Base-by-base conservation (phyloP, 1,140 invertebrate species). In the Pseudoatta argentina region DNA sequence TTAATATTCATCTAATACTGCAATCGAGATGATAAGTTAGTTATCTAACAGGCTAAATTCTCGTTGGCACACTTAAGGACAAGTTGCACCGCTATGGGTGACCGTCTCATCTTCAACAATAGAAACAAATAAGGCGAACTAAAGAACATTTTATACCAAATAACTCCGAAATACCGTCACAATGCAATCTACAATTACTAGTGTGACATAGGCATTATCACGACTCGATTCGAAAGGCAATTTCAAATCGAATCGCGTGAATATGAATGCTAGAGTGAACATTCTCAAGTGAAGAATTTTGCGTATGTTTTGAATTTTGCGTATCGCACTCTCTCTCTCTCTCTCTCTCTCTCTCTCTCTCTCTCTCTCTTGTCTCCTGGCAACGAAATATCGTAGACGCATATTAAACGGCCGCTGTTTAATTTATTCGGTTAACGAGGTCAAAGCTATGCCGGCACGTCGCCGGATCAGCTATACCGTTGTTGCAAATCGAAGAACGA, bases 371-470 rank as follows among this genome's bases (percentile, higher is more conserved):
- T 12, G 1, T 53, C 5, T 27, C 12, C 27, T 27, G 16, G 27
- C 48, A 24, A 39, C 63, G 48, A 12, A 67, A 81, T 69, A 81
- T 14, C 21, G 12, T 30, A 53, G 48, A 24, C 34, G 64, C 5
- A 24, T 71, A 57, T 34, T 71, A 24, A 55, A 55, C 77, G 77
- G 14, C 44, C 27, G 18, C 79, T 69, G 39, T 63, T 83, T 83
- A 83, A 83, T 75, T 83, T 48, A 51, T 83, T 83, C 55, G 14
- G 12, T 82, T 63, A 83, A 83, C n/a, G 69, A 21, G 79, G 69
- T 61, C 79, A 39, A 44, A 69, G 39, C 21, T 34, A 34, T 16
- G 14, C 34, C 51, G 64, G 5, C 16, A 64, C n/a, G 66, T n/a
- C n/a, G 18, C 16, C 12, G 77, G 14, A 8, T n/a, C 64, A 66